phyloP scores from a whole-genome alignment of 2,113 vertebrate genomes.

The Machaerirhynchus nigripectus region DNA sequence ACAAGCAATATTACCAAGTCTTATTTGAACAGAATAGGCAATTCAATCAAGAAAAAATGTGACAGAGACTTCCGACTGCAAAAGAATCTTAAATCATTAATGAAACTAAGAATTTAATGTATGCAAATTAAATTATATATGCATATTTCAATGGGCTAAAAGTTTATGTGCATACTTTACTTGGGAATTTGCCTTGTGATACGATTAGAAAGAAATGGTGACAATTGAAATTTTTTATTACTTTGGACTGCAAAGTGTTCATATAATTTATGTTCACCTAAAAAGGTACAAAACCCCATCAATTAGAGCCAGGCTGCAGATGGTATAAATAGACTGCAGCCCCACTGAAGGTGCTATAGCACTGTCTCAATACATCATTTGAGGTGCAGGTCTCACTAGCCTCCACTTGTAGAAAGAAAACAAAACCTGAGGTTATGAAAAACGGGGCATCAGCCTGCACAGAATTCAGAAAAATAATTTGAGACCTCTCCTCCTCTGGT shows the following conservation, averaged over 20 bases:
- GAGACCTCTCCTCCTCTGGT: not conserved
- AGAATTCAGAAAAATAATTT: not conserved
- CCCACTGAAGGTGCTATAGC: not conserved
- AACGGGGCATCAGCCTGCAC: not conserved
- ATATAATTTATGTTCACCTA: conserved; percentile 46
- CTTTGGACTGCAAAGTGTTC: conserved; percentile 1
- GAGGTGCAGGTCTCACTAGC: not conserved
- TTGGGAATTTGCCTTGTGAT: conserved; percentile 10
- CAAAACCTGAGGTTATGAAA: not conserved
- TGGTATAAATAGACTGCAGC: not conserved
- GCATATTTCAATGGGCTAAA: conserved; percentile 56
- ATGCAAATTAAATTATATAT: conserved; percentile 73
- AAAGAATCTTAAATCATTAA: conserved; percentile 65
- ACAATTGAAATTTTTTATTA: conserved; percentile 48
- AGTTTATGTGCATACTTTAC: conserved; percentile 59
- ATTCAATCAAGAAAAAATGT: conserved; percentile 46
- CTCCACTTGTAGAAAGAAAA: not conserved
- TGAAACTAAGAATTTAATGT: conserved; percentile 60
- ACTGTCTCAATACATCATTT: not conserved
- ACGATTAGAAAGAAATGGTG: conserved; percentile 32
- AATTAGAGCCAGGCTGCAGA: not conserved
- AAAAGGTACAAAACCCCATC: conserved; percentile 24
- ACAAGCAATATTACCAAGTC: conserved; percentile 2
- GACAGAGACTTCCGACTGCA: conserved; percentile 34
- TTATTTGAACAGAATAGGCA: conserved; percentile 45